These are phyloP conservation scores for Bombus pyrosoma DNA, from an alignment of 1,140 invertebrate species.

Conservation along the genomic window DNA sequence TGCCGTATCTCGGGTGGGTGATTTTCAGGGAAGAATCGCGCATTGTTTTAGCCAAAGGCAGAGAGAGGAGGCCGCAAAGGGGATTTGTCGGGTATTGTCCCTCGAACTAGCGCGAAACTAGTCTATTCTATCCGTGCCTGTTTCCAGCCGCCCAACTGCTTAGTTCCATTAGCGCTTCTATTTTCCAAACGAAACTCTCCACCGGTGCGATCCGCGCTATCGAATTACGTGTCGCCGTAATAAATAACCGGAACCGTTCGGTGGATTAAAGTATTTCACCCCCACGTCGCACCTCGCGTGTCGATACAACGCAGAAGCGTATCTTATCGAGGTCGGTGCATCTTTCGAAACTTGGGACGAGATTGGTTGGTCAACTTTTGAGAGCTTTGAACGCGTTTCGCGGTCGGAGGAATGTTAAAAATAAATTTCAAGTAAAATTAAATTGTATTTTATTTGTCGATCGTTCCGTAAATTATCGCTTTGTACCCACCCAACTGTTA, in stretches of 20 bases:
- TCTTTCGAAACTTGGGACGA: background rate
- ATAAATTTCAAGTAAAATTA: background rate
- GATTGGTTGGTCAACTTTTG: background rate
- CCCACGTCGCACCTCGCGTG: background rate
- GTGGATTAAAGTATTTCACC: constrained; percentile 2
- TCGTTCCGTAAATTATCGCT: background rate
- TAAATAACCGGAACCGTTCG: constrained; percentile 19
- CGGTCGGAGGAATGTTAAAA: background rate
- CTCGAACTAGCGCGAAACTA: constrained; percentile 57
- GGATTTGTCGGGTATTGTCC: constrained; percentile 66
- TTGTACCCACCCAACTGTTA: background rate
- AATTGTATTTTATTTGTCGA: background rate
- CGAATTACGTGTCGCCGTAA: constrained; percentile 30
- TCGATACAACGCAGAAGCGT: background rate
- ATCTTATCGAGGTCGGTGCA: constrained; percentile 1
- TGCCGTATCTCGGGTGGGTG: constrained; percentile 54
- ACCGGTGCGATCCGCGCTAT: constrained; percentile 5
- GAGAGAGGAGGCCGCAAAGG: constrained; percentile 51
- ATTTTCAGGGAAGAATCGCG: constrained; percentile 66
- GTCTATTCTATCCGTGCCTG: constrained; percentile 46
- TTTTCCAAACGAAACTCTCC: constrained; percentile 28
- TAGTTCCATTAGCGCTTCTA: constrained; percentile 59
- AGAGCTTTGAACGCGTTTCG: too few relatives aligned
- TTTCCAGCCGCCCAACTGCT: constrained; percentile 58
- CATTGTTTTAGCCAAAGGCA: constrained; percentile 64